Conservation (phyloP, 2,888 invertebrate genomes). For the Brachypalpus laphriformis region DNA sequence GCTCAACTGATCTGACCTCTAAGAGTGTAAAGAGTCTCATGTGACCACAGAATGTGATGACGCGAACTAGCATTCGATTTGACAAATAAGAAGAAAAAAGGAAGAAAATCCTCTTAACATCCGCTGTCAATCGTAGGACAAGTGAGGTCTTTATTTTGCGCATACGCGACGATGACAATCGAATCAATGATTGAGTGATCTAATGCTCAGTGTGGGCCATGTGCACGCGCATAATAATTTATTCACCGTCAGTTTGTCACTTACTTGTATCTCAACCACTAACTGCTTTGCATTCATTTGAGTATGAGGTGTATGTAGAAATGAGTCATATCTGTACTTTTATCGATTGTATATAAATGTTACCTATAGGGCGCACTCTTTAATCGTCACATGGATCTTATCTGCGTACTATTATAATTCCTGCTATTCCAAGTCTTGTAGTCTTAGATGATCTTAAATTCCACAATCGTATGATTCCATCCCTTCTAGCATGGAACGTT, state of each 20-base stretch:
- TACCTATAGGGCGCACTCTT: too few relatives aligned
- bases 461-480: too few relatives aligned
- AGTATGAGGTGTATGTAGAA: not conserved
- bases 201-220: conserved; percentile 38
- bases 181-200: conserved; percentile 44
- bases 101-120: conserved; percentile 29
- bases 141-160: conserved; percentile 46
- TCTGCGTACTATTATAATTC: too few relatives aligned
- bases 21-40: not conserved
- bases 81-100: too few relatives aligned
- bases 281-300: conserved; percentile 14
- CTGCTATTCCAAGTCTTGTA: too few relatives aligned
- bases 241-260: conserved; percentile 46
- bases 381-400: too few relatives aligned
- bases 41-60: too few relatives aligned
- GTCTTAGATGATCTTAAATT: too few relatives aligned
- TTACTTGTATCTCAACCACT: conserved; percentile 7
- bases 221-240: conserved; percentile 35
- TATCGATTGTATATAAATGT: not conserved
- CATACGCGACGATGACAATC: conserved; percentile 29
- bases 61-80: too few relatives aligned
- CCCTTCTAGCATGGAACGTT: too few relatives aligned
- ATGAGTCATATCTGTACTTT: not conserved
- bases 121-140: conserved; percentile 1
- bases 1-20: conserved; percentile 3